Conservation (phyloP, 2,888 invertebrate genomes). For the Diaprepes abbreviatus region DNA sequence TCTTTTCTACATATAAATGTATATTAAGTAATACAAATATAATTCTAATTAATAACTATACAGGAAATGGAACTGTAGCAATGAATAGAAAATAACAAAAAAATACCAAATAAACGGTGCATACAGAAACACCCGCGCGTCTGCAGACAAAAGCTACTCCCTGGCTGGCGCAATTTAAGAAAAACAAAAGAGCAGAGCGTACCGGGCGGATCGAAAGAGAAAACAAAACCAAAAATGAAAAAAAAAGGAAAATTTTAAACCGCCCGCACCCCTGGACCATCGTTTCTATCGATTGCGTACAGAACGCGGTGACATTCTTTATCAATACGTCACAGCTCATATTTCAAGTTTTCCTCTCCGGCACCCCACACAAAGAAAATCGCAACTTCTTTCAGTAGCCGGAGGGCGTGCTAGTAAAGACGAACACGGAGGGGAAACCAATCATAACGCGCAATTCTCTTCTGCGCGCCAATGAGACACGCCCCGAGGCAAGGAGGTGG, state of each 20-base stretch:
- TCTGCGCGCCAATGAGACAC: constrained; percentile 68
- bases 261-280: constrained; percentile 61
- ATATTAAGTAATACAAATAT: no score
- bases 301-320: constrained; percentile 79
- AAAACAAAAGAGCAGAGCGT: constrained; percentile 50
- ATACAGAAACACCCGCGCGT: constrained; percentile 49
- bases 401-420: constrained; percentile 61
- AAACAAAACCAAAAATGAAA: constrained; percentile 49
- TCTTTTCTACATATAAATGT: no score
- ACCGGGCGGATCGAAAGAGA: constrained; percentile 45
- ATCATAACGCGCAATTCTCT: constrained; percentile 56
- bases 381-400: constrained; percentile 67
- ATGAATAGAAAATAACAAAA: constrained; percentile 44
- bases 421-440: constrained; percentile 61
- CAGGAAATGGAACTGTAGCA: constrained; percentile 44
- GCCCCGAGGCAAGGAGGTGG: constrained; percentile 60
- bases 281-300: constrained; percentile 69
- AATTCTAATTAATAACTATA: constrained; percentile 49
- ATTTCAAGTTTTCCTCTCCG: constrained; percentile 69
- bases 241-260: constrained; percentile 51
- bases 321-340: constrained; percentile 73
- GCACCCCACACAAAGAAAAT: constrained; percentile 74
- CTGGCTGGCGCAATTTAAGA: constrained; percentile 52
- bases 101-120: constrained; percentile 44
- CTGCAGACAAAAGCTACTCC: constrained; percentile 50